Percentiles rank a stretch among this genome's conserved stretches.
These are phyloP conservation scores for Argyresthia albistria DNA, from an alignment of 2,888 invertebrate species.

Conservation along the genomic window DNA sequence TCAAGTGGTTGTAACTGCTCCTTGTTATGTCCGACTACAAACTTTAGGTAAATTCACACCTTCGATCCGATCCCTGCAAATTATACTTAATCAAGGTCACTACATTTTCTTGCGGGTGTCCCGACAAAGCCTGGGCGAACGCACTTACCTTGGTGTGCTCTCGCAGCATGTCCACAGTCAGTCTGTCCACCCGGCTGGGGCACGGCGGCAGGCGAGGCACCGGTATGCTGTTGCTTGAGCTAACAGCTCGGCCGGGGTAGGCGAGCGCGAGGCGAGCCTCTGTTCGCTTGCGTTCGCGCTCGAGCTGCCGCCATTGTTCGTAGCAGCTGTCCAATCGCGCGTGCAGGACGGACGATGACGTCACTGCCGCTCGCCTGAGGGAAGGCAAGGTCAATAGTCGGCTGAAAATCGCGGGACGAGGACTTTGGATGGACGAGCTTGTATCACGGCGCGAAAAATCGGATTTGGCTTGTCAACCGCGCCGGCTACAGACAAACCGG, in stretches of 20 bases:
- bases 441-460: no score
- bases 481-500: no score
- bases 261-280: conserved; percentile 83
- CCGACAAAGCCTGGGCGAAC: no score
- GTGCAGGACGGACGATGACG: conserved; percentile 76
- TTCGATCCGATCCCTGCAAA: no score
- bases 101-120: no score
- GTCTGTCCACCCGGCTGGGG: conserved; percentile 83
- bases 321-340: conserved; percentile 82
- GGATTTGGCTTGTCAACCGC: no score
- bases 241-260: conserved; percentile 84
- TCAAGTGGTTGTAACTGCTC: no score
- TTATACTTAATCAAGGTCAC: no score
- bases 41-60: no score
- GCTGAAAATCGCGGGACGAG: no score
- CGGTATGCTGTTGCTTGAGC: conserved; percentile 80
- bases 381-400: conserved; percentile 20
- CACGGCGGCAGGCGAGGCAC: conserved; percentile 84
- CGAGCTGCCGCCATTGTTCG: conserved; percentile 84
- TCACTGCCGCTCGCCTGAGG: conserved; percentile 47
- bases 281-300: conserved; percentile 85
- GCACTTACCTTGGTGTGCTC: conserved; percentile 79
- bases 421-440: no score
- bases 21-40: no score
- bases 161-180: conserved; percentile 84